Evolutionary conservation across 2,888 invertebrate species (phyloP).

Genomic region (Arenicola marina): DNA sequence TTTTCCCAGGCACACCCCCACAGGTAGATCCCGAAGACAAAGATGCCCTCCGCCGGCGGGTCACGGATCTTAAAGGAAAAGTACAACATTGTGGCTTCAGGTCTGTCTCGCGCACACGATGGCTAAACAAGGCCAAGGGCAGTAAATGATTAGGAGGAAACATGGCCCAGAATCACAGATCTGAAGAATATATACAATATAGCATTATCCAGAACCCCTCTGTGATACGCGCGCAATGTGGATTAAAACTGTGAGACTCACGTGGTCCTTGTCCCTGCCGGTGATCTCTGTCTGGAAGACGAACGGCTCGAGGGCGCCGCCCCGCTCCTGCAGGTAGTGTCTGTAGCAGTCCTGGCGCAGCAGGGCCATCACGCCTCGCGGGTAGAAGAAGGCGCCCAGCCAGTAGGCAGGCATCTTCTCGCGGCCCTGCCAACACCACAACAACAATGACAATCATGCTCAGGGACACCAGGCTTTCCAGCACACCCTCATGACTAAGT

Average conservation of each 20-base stretch:
- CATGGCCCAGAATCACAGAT: too few species aligned
- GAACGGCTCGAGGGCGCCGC: slow-evolving; percentile 56
- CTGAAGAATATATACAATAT: too few species aligned
- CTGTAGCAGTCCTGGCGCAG: slow-evolving; percentile 56
- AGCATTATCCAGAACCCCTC: too few species aligned
- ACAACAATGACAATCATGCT: neutral
- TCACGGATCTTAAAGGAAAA: slow-evolving; percentile 51
- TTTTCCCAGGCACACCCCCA: slow-evolving; percentile 62
- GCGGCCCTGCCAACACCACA: slow-evolving; percentile 45
- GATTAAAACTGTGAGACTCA: too few species aligned
- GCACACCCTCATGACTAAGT: too few species aligned
- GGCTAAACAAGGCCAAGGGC: too few species aligned
- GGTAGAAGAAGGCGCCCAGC: slow-evolving; percentile 60
- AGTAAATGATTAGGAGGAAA: too few species aligned
- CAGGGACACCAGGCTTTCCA: too few species aligned
- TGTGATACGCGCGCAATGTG: too few species aligned
- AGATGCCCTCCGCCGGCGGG: slow-evolving; percentile 61
- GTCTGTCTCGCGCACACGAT: too few species aligned
- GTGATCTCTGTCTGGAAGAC: slow-evolving; percentile 60
- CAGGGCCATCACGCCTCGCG: slow-evolving; percentile 54
- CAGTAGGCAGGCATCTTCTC: slow-evolving; percentile 61
- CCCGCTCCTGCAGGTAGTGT: slow-evolving; percentile 42
- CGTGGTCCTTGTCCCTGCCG: slow-evolving; percentile 60
- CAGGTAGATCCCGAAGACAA: slow-evolving; percentile 59
- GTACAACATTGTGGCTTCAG: neutral